phyloP scores from a whole-genome alignment of 2,797 vertebrate genomes.

The Apogon hyalosoma region DNA sequence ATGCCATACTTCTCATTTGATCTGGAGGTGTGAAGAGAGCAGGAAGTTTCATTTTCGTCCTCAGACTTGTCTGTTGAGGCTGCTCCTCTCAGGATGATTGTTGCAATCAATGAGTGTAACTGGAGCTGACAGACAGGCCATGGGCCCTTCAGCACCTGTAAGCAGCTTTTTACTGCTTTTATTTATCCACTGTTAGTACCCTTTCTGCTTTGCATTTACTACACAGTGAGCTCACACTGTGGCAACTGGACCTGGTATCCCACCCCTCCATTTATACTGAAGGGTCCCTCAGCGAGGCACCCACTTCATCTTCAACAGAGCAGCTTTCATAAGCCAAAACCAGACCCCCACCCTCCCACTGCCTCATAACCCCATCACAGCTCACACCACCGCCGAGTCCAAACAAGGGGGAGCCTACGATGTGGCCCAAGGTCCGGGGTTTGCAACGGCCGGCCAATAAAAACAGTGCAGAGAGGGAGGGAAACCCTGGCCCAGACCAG shows the following conservation, averaged over 20 bases:
- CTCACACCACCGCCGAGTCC: conserved; percentile 69
- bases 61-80: conserved; percentile 47
- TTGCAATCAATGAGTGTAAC: conserved; percentile 62
- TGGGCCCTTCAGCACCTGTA: conserved; percentile 72
- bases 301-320: conserved; percentile 81
- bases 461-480: conserved; percentile 79
- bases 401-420: conserved; percentile 76
- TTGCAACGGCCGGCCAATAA: conserved; percentile 71
- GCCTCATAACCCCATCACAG: conserved; percentile 59
- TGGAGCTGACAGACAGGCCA: conserved; percentile 52
- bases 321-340: conserved; percentile 81
- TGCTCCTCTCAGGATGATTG: conserved; percentile 29
- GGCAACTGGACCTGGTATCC: conserved; percentile 64
- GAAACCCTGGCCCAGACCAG: conserved; percentile 75
- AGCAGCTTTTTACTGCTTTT: conserved; percentile 59
- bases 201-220: conserved; percentile 64
- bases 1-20: conserved; percentile 90
- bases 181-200: conserved; percentile 59
- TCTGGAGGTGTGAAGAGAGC: conserved; percentile 84
- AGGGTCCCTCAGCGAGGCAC: conserved; percentile 75
- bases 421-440: conserved; percentile 64
- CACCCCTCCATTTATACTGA: conserved; percentile 60
- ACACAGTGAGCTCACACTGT: conserved; percentile 66
- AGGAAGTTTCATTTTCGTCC: conserved; percentile 42
- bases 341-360: conserved; percentile 41